Evolutionary conservation across 2,888 invertebrate species (phyloP), one percentile per base, ranked within the genome.

Genomic region (Ormyrus rosae): DNA sequence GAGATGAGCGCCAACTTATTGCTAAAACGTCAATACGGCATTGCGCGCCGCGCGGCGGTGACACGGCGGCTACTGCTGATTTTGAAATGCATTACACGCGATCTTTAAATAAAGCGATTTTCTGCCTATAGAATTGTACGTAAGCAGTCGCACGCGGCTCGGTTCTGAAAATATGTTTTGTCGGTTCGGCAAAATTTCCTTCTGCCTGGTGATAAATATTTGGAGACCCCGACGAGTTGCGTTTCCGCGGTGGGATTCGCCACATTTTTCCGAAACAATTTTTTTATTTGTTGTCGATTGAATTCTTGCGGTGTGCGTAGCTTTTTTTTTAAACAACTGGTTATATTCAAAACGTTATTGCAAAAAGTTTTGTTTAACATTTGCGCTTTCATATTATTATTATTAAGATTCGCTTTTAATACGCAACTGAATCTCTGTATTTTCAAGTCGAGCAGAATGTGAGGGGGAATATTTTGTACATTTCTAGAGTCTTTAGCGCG

Each of bases 121-220:
- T n/a, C 5, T 11, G 53, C 19, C 45, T 69, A 6, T 45, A 72
- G 13, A 68, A 58, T 51, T 9, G 50, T 55, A 6, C 2, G 46
- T 46, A 53, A 5, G 45, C 9, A 55, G 11, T 7, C 34, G 73
- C 8, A 53, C 34, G 73, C 8, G 63, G 19, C 48, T 6, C 46
- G 64, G 55, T 3, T 34, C 34, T 34, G 48, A 77, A 63, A 63
- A 61, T 72, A 61, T 72, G 60, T 78, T 78, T 78, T 67, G 72
- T 67, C 72, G 72, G 58, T 67, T 67, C 46, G 72, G 72, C 72
- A 13, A 72, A 72, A 78, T 78, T 72, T 67, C 60, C 72, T 67
- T 34, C 60, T 34, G 46, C 50, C 34, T 56, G 70, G 64, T 55
- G 55, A 71, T 65, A 71, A 77, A 77, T 77, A 65, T 77, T 77